These are phyloP conservation scores for Caenorhabditis angaria DNA, from an alignment of 2,888 invertebrate species.

Conservation along the genomic window DNA sequence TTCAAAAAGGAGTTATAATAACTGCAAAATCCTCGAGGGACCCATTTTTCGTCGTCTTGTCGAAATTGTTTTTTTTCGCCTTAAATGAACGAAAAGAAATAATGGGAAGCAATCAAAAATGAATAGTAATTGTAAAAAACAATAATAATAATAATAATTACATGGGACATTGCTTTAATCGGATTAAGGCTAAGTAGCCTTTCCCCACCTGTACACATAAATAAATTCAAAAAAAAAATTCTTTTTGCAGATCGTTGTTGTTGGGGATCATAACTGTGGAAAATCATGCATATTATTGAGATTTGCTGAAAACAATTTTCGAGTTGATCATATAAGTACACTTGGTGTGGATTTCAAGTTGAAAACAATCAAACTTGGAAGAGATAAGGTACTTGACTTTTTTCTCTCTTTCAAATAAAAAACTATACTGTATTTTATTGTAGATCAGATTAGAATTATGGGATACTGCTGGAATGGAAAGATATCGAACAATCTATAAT, in stretches of 20 bases:
- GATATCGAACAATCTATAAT: constrained; percentile 72
- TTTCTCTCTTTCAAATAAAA: background rate
- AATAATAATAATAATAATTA: constrained; percentile 5
- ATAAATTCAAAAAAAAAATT: constrained; percentile 8
- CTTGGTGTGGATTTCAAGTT: constrained; percentile 72
- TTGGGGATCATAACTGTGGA: constrained; percentile 72
- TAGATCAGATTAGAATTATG: constrained; percentile 63
- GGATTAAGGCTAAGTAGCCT: constrained; percentile 19
- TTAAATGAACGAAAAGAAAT: background rate
- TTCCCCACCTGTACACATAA: constrained; percentile 26
- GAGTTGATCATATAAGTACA: constrained; percentile 69
- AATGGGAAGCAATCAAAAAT: background rate
- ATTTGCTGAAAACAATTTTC: constrained; percentile 71
- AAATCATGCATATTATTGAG: constrained; percentile 72
- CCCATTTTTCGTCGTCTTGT: background rate
- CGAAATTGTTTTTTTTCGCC: background rate
- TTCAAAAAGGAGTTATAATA: background rate
- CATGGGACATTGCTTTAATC: constrained; percentile 2
- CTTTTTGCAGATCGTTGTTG: constrained; percentile 59
- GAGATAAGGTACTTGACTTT: constrained; percentile 60
- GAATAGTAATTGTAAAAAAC: background rate
- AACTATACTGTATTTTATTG: background rate
- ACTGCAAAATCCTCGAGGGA: background rate
- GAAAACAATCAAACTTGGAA: constrained; percentile 72
- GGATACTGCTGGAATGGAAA: constrained; percentile 72